Evolutionary conservation across 2,797 vertebrate genomes (phyloP), one percentile per base, ranked within the genome.

Genomic region (Streptopelia turtur): DNA sequence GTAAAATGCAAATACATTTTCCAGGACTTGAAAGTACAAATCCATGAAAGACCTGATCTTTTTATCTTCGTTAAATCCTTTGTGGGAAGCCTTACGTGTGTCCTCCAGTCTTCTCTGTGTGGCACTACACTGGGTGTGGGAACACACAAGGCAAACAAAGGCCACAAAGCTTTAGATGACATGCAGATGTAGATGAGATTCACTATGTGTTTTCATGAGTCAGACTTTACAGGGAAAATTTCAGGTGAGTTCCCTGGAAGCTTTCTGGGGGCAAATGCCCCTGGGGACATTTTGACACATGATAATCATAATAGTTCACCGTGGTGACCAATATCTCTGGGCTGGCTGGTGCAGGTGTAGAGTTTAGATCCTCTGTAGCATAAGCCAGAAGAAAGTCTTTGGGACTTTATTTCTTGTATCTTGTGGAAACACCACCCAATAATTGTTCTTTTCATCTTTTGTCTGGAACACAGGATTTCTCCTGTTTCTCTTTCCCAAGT

Each of bases 301-400:
- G 41, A 5, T 57, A 60, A 41, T 60, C 2, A 0, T 55, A 59
- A 24, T 3, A 63, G 13, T 21, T 23, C 30, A 10, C 37, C 57
- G 37, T 50, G 16, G 30, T 55, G 53, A 75, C 25, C 33, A 30
- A 2, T 52, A 65, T 33, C 61, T 90, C 39, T 37, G 17, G 35
- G 43, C 13, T 81, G 49, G 8, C n/a, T 61, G 41, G 1, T 39
- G 16, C 33, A 65, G 18, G 8, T 0, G 0, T 13, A 3, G 9
- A 3, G 9, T 39, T 76, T 72, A 25, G 6, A 39, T 31, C 22
- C 31, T 56, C 21, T 43, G 7, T 20, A 59, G 52, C 33, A 78
- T 41, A 90, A 45, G 24, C 41, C 10, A 13, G 37, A 90, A 63
- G 37, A 41, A 80, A 84, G 16, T 43, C 41, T 33, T 90, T 43